Conservation (phyloP, 2,888 invertebrate species). For the Nematopogon swammerdamellus region DNA sequence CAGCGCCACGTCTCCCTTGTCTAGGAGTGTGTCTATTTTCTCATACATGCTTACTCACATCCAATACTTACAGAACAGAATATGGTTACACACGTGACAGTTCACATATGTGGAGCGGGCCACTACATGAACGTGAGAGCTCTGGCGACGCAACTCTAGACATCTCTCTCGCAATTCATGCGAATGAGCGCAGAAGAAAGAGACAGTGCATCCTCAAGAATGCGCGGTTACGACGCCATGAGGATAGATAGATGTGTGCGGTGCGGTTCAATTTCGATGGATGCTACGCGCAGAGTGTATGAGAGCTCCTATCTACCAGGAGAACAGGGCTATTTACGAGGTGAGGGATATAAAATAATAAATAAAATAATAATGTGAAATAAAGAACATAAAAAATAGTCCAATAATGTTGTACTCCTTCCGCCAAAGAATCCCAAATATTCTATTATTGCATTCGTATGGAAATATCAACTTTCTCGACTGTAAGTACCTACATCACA, state of each 20-base stretch:
- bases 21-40: neutral
- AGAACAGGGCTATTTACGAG: neutral
- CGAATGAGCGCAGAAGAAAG: slow-evolving; percentile 19
- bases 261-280: slow-evolving; percentile 14
- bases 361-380: too few species aligned
- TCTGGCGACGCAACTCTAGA: too few species aligned
- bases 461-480: too few species aligned
- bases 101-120: slow-evolving; percentile 26
- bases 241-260: slow-evolving; percentile 18
- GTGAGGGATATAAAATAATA: too few species aligned
- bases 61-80: too few species aligned
- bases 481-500: too few species aligned
- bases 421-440: too few species aligned
- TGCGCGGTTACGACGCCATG: slow-evolving; percentile 19
- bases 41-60: too few species aligned
- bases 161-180: slow-evolving; percentile 12
- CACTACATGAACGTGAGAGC: slow-evolving; percentile 22
- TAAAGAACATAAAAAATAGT: too few species aligned
- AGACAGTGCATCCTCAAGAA: slow-evolving; percentile 26
- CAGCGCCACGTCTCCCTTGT: slow-evolving; percentile 12
- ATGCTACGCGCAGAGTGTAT: neutral
- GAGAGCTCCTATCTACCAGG: neutral
- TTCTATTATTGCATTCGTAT: too few species aligned
- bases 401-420: too few species aligned
- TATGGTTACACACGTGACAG: slow-evolving; percentile 3